Base-by-base conservation (phyloP, 37 sponge, comb jelly and placozoan species). In the Dysidea cf. avara region DNA sequence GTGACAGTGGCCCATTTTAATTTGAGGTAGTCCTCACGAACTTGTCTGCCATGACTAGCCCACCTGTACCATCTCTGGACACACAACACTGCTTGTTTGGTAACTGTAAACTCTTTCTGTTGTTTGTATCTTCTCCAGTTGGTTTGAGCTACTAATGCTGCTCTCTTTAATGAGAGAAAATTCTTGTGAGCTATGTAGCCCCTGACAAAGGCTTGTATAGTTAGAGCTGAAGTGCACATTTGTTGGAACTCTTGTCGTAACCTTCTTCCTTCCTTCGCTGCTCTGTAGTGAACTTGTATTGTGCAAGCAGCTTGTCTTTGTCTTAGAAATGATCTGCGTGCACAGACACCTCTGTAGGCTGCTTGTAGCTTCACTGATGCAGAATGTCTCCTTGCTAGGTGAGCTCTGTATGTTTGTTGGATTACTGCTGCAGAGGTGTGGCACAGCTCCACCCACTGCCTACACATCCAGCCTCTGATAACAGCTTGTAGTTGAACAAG, bases 131-230 rank as follows among this genome's bases (percentile, higher is more conserved):
- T 57, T 37, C 74, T 28, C 39, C 47, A 71, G 47, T 39, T 22
- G 21, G 56, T 1, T 40, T 77, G 81, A 40, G 83, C 83, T 20
- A n/a, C 29, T 21, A 71, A 28, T 63, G 83, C 84, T 46, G 83
- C 75, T 24, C 13, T 66, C 11, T 52, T 5, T 26, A 28, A 51
- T n/a, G n/a, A n/a, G n/a, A n/a, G n/a, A n/a, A n/a, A n/a, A n/a
- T n/a, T n/a, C n/a, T n/a, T n/a, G n/a, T n/a, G n/a, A n/a, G n/a
- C n/a, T n/a, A n/a, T n/a, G n/a, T n/a, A n/a, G n/a, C n/a, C n/a
- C n/a, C n/a, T n/a, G n/a, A 61, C 47, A 13, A 21, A 11, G 37
- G 63, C 26, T 68, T 84, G 85, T 3, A 84, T n/a, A n/a, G n/a
- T n/a, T n/a, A n/a, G n/a, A n/a, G n/a, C n/a, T n/a, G n/a, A n/a